A percentile compares a stretch with the other conserved stretches of the same genome.
phyloP scores from a whole-genome alignment of 2,888 invertebrate genomes.

The Cotesia congregata region DNA sequence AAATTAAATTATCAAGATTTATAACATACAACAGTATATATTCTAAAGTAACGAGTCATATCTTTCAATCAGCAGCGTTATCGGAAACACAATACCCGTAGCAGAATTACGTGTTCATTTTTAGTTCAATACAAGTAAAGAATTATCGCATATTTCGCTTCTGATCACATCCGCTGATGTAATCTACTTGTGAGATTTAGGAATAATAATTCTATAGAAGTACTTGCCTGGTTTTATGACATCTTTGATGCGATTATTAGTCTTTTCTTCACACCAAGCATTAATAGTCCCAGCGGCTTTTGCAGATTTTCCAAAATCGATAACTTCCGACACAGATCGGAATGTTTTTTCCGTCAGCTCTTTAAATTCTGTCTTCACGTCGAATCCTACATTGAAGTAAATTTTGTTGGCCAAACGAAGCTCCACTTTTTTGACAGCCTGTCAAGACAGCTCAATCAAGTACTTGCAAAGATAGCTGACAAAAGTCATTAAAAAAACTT shows the following conservation, averaged over 20 bases:
- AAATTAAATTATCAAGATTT: not conserved
- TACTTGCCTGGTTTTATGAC: slow-evolving; percentile 75
- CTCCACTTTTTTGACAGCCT: slow-evolving; percentile 73
- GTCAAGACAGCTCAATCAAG: not conserved
- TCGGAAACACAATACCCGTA: not conserved
- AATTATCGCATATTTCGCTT: not conserved
- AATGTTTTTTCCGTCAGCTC: slow-evolving; percentile 76
- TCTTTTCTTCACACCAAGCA: slow-evolving; percentile 83
- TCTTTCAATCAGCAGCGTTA: not conserved
- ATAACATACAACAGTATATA: no score
- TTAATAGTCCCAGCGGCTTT: slow-evolving; percentile 78
- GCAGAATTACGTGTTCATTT: not conserved
- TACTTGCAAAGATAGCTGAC: not conserved
- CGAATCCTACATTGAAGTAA: slow-evolving; percentile 73
- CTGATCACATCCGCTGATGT: not conserved
- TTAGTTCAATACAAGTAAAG: not conserved
- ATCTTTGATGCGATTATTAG: slow-evolving; percentile 85
- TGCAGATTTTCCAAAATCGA: slow-evolving; percentile 74
- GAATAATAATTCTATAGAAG: not conserved
- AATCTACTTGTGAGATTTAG: not conserved
- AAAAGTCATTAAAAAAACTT: slow-evolving; percentile 28
- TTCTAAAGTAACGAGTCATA: not conserved
- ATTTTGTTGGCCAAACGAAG: slow-evolving; percentile 82
- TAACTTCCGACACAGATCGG: slow-evolving; percentile 75
- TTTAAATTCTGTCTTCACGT: slow-evolving; percentile 73